Evolutionary conservation across 2,113 vertebrate genomes (phyloP), one percentile per base, ranked within the genome.

Genomic region (Microcebus tavaratra): DNA sequence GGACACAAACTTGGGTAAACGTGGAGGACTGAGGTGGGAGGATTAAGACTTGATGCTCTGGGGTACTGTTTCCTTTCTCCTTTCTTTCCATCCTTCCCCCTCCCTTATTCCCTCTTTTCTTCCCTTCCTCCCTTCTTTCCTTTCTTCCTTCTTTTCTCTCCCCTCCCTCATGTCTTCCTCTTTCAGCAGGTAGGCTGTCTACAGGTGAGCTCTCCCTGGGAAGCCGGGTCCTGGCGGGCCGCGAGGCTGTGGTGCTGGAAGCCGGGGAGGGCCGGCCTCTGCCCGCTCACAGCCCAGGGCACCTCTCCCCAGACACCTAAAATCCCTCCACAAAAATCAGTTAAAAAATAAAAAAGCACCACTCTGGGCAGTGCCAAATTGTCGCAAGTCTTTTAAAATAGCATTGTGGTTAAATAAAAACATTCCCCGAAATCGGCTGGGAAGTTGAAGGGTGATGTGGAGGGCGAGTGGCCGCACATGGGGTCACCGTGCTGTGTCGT

Each of bases 341-440:
- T 76, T 18, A 6, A 65, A 67, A 83, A n/a, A 25, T 31, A 21
- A 57, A 21, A 63, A 7, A 59, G 31, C 8, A 18, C 14, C 12
- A 20, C 2, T 48, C 29, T 78, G 36, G 29, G 27, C 50, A 68
- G 65, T 23, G 50, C 10, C n/a, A 89, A 76, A 55, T 14, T 48
- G 29, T 21, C n/a, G 23, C 48, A 90, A 27, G 23, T 63, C 80
- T 89, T 90, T 39, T 63, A 70, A 88, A 75, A 81, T 27, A 92
- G 39, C 10, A 57, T 50, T 17, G 17, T 86, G 27, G 53, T 42
- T 72, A 72, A 87, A 95, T 78, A 57, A 90, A 91, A 75, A 57
- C 6, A 86, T 80, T 68, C 10, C 17, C 15, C 57, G 67, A n/a
- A n/a, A 13, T 7, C 29, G 25, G 17, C 36, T n/a, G 39, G 59